Conservation (phyloP, 2,113 vertebrate species). For the Oryzias woworae region DNA sequence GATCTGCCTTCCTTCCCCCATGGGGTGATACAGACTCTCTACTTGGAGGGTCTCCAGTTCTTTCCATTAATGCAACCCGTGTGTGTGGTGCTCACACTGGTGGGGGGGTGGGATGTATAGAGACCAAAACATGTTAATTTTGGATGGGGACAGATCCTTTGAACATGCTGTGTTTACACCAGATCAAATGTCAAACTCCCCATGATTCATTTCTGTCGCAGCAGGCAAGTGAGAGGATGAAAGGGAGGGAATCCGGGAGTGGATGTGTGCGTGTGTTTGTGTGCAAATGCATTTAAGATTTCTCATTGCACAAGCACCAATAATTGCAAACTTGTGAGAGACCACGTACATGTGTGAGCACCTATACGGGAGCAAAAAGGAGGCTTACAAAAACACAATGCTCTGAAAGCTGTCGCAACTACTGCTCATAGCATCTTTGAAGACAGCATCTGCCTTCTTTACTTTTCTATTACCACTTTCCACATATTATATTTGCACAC, state of each 20-base stretch:
- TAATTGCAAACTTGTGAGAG: not conserved
- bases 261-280: conserved; percentile 7
- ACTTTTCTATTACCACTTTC: conserved; percentile 37
- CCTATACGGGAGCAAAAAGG: no score
- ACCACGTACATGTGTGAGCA: not conserved
- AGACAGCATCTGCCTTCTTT: conserved; percentile 24
- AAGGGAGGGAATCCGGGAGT: conserved; percentile 13
- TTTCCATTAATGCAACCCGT: not conserved
- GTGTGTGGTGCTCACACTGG: conserved; percentile 11
- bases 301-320: not conserved
- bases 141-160: conserved; percentile 47
- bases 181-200: conserved; percentile 66
- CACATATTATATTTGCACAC: conserved; percentile 16
- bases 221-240: conserved; percentile 34
- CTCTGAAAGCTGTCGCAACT: not conserved
- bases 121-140: conserved; percentile 42
- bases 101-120: conserved; percentile 11
- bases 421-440: conserved; percentile 19
- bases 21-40: conserved; percentile 9
- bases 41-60: conserved; percentile 16
- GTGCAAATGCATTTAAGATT: conserved; percentile 9
- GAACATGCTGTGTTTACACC: conserved; percentile 70
- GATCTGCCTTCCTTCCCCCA: conserved; percentile 1
- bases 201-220: conserved; percentile 64
- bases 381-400: not conserved